Percentiles rank a stretch among this genome's conserved stretches.
Conservation (phyloP, 2,888 invertebrate species). For the Meloe dianella region DNA sequence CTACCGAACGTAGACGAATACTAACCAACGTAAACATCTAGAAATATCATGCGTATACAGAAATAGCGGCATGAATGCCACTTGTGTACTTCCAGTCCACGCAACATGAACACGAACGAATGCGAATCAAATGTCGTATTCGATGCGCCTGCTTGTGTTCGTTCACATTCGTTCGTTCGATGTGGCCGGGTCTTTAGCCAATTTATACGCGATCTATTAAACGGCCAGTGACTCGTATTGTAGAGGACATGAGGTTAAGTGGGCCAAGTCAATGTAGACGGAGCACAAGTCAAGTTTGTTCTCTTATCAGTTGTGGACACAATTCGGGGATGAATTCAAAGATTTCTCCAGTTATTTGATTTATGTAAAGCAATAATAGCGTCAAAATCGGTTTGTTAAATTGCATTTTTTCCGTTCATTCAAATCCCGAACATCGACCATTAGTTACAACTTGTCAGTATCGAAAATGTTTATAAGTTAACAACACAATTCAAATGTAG, state of each 20-base stretch:
- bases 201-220: too few relatives aligned
- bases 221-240: too few relatives aligned
- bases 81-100: too few relatives aligned
- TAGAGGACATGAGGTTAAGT: not conserved
- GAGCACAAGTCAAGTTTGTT: not conserved
- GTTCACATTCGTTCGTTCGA: too few relatives aligned
- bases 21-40: too few relatives aligned
- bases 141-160: too few relatives aligned
- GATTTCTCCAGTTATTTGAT: not conserved
- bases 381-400: not conserved
- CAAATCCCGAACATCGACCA: not conserved
- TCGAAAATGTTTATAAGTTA: not conserved
- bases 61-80: too few relatives aligned
- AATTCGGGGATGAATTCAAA: not conserved
- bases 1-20: too few relatives aligned
- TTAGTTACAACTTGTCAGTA: conserved; percentile 1
- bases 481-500: not conserved
- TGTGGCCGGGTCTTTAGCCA: too few relatives aligned
- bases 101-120: too few relatives aligned
- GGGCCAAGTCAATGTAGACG: not conserved
- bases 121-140: too few relatives aligned
- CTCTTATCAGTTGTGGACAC: conserved; percentile 5
- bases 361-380: not conserved
- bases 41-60: too few relatives aligned
- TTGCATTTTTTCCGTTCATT: not conserved